A percentile compares a stretch with the other conserved stretches of the same genome.
Conservation (phyloP, 2,797 vertebrate species). For the Thamnophis elegans region DNA sequence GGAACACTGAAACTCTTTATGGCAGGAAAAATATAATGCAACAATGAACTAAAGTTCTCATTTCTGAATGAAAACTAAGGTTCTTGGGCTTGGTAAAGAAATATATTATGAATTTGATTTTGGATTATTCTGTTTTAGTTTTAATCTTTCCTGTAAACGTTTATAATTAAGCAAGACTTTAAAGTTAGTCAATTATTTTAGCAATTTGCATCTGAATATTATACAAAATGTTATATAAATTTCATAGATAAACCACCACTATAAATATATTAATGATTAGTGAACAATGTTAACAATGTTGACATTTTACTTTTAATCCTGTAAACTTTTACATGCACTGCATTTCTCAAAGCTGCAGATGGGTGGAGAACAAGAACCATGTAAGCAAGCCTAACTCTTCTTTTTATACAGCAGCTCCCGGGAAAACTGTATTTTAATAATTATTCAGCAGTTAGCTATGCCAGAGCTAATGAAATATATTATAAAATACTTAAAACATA, state of each 20-base stretch:
- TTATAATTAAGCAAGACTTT: background rate
- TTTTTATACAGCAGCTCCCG: conserved; percentile 22
- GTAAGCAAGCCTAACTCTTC: conserved; percentile 52
- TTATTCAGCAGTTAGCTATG: conserved; percentile 50
- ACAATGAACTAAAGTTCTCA: background rate
- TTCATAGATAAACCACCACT: background rate
- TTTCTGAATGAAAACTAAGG: conserved; percentile 1
- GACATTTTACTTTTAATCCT: conserved; percentile 14
- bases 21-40: background rate
- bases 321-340: conserved; percentile 44
- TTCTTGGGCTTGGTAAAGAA: background rate
- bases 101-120: background rate
- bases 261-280: background rate
- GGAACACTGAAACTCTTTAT: background rate
- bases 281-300: background rate
- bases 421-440: conserved; percentile 47
- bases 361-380: conserved; percentile 76
- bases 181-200: background rate
- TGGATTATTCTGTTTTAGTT: background rate
- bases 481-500: conserved; percentile 40
- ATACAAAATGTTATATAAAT: background rate
- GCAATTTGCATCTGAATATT: background rate
- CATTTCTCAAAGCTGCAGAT: conserved; percentile 73
- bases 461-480: conserved; percentile 47
- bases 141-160: background rate